Percentiles rank a stretch among this genome's conserved stretches.
Evolutionary conservation across 2,113 vertebrate genomes (phyloP).

Genomic region (Romanogobio albipinnatus): DNA sequence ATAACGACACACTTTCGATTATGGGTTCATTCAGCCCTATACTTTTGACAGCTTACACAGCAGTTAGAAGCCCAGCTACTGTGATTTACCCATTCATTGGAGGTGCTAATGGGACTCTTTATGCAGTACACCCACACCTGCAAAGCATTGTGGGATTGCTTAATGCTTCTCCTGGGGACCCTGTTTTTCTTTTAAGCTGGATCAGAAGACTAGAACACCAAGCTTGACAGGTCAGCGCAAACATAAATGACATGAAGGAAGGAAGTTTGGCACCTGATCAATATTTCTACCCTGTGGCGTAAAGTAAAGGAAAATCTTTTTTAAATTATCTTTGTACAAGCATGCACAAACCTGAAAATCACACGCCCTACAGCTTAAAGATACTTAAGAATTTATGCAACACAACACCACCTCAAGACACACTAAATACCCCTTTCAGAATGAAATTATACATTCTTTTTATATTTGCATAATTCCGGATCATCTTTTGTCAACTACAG

Average conservation of each 20-base stretch:
- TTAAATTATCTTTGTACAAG: not conserved
- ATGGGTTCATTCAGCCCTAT: constrained; percentile 1
- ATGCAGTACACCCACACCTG: not conserved
- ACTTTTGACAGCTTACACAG: not conserved
- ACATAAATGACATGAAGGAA: not conserved
- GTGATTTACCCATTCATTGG: not conserved
- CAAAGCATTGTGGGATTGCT: not conserved
- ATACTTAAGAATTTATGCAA: not conserved
- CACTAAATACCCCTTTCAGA: not conserved
- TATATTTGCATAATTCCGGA: not conserved
- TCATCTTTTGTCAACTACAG: not conserved
- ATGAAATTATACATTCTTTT: not conserved
- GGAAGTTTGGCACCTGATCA: not conserved
- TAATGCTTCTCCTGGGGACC: constrained; percentile 15
- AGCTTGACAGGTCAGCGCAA: not conserved
- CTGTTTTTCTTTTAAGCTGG: not conserved
- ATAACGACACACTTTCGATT: constrained; percentile 22
- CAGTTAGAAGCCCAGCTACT: not conserved
- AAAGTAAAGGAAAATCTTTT: not conserved
- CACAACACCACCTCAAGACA: not conserved
- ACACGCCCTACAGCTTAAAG: not conserved
- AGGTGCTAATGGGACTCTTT: constrained; percentile 22
- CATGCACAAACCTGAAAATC: not conserved
- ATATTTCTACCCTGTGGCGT: not conserved
- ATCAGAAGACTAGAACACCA: constrained; percentile 6